Evolutionary conservation across 2,797 vertebrate species (phyloP).

Genomic region (Squalus acanthias): DNA sequence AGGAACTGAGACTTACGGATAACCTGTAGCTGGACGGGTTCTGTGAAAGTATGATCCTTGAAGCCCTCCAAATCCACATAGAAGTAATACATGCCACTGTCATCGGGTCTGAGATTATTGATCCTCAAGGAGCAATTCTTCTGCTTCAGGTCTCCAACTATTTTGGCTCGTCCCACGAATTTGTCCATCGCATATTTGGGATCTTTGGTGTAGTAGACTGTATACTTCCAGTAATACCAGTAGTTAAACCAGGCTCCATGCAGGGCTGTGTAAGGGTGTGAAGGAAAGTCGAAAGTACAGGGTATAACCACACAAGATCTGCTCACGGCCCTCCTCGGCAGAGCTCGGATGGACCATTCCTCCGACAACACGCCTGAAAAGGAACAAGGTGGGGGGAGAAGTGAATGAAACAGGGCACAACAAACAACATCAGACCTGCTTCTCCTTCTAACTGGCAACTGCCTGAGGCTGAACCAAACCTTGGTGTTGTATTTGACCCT

Average conservation of each 20-base stretch:
- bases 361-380: background rate
- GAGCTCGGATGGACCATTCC: background rate
- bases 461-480: too few relatives aligned
- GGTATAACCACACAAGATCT: background rate
- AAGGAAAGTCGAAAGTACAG: background rate
- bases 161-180: background rate
- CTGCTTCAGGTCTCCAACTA: background rate
- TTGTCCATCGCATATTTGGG: background rate
- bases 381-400: background rate
- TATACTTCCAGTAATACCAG: background rate
- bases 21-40: background rate
- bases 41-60: background rate
- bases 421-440: too few relatives aligned
- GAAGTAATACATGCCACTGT: background rate
- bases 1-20: background rate
- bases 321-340: background rate
- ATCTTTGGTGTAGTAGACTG: background rate
- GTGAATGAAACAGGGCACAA: too few relatives aligned
- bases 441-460: too few relatives aligned
- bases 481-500: too few relatives aligned
- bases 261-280: background rate
- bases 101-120: background rate
- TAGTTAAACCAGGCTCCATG: background rate
- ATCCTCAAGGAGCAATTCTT: background rate
- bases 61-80: background rate